Conservation (phyloP, 1,140 invertebrate species). For the Phthorimaea operculella region DNA sequence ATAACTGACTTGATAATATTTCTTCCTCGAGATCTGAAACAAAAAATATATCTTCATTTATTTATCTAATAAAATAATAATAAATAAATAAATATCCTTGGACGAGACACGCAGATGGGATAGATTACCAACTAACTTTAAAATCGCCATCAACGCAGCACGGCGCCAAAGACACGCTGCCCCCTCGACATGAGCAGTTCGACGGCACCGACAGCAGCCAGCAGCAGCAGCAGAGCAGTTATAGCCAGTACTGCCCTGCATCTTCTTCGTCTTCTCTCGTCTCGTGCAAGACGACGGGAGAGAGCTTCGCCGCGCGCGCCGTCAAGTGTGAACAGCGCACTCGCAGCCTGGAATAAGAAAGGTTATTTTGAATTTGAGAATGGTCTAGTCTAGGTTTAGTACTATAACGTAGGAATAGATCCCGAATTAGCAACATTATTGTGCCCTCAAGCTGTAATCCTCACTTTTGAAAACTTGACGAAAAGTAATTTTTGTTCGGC, state of each 20-base stretch:
- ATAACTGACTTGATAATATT: conserved; percentile 4
- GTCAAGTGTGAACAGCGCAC: conserved; percentile 56
- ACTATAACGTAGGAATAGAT: no score
- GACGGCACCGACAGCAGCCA: conserved; percentile 46
- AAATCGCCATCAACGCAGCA: conserved; percentile 31
- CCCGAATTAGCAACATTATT: no score
- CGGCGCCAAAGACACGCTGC: conserved; percentile 48
- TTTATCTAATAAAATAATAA: no score
- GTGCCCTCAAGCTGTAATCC: no score
- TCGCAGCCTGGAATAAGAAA: conserved; percentile 41
- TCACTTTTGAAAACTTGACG: no score
- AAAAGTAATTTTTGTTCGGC: no score
- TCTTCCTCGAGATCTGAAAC: not conserved
- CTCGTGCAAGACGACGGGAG: conserved; percentile 35
- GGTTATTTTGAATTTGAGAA: not conserved
- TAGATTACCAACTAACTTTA: no score
- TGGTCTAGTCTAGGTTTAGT: no score
- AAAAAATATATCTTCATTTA: not conserved
- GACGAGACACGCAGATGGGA: no score
- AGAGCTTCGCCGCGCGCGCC: conserved; percentile 42
- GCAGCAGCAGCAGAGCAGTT: conserved; percentile 36
- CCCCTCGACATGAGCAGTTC: conserved; percentile 54
- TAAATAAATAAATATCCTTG: no score
- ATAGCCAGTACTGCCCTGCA: conserved; percentile 42
- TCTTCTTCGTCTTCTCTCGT: conserved; percentile 34